phyloP scores from a whole-genome alignment of 1,140 invertebrate species.

The Conopomorpha cramerella region DNA sequence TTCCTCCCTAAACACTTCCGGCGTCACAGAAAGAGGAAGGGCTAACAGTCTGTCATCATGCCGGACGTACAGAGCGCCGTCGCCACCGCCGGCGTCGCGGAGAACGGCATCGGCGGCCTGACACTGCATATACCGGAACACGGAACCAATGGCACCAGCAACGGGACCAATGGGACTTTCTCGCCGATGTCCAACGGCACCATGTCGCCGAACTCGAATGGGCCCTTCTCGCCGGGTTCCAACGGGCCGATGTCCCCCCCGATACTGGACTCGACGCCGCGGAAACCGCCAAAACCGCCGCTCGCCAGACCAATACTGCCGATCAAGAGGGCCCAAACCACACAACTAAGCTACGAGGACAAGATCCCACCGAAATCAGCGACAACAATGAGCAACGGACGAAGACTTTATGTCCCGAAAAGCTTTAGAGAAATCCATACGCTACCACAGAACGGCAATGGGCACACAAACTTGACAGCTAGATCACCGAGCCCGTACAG shows the following conservation, averaged over 20 bases:
- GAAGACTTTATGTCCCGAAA: slow-evolving; percentile 45
- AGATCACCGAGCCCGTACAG: slow-evolving; percentile 50
- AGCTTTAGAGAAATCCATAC: slow-evolving; percentile 49
- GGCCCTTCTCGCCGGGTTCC: slow-evolving; percentile 17
- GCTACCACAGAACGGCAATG: slow-evolving; percentile 23
- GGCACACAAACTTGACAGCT: slow-evolving; percentile 28
- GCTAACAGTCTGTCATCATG: slow-evolving; percentile 20
- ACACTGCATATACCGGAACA: slow-evolving; percentile 32
- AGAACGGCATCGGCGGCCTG: slow-evolving; percentile 16
- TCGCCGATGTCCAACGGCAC: slow-evolving; percentile 25
- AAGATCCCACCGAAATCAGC: slow-evolving; percentile 30
- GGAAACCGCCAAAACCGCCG: slow-evolving; percentile 38
- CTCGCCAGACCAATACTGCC: slow-evolving; percentile 36
- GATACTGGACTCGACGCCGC: slow-evolving; percentile 37
- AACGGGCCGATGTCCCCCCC: slow-evolving; percentile 11
- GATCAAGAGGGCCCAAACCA: slow-evolving; percentile 49
- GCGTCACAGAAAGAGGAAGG: slow-evolving; percentile 29
- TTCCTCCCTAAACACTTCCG: slow-evolving; percentile 38
- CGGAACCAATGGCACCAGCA: slow-evolving; percentile 22
- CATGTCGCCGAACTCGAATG: slow-evolving; percentile 24
- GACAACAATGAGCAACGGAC: slow-evolving; percentile 27
- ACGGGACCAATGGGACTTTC: slow-evolving; percentile 13
- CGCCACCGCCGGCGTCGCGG: slow-evolving; percentile 11
- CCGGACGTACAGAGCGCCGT: slow-evolving; percentile 18
- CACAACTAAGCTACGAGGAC: slow-evolving; percentile 47